Evolutionary conservation across 2,113 vertebrate species (phyloP).

Genomic region (Holacanthus passer): DNA sequence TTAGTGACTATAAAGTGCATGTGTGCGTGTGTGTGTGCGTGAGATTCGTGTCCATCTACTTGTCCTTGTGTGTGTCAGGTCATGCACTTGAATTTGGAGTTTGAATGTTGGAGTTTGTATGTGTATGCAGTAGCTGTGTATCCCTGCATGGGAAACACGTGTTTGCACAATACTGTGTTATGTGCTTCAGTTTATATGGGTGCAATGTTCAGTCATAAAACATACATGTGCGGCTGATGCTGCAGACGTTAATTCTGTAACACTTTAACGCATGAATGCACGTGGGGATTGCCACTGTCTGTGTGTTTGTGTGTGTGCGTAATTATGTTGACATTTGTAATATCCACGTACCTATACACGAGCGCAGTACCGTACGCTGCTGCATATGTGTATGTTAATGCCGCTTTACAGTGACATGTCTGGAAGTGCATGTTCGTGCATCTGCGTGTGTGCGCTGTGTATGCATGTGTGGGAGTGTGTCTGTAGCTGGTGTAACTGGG

Average conservation of each 20-base stretch:
- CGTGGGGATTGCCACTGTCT: conserved; percentile 21
- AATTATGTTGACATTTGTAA: conserved; percentile 58
- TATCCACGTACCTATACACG: conserved; percentile 35
- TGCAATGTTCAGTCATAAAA: conserved; percentile 23
- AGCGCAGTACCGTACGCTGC: conserved; percentile 35
- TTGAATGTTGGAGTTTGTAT: background rate
- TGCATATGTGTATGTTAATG: conserved; percentile 56
- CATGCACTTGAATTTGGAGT: background rate
- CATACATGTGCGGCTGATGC: conserved; percentile 24
- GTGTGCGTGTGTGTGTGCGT: conserved; percentile 42
- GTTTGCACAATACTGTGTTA: background rate
- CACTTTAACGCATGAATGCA: conserved; percentile 41
- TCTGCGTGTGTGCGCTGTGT: conserved; percentile 28
- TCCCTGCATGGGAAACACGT: background rate
- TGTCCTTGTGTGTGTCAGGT: conserved; percentile 43
- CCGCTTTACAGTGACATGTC: conserved; percentile 40
- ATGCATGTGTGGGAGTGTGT: conserved; percentile 76
- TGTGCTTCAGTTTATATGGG: conserved; percentile 2
- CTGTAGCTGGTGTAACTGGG: conserved; percentile 82
- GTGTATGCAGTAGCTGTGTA: conserved; percentile 1
- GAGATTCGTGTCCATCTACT: conserved; percentile 28
- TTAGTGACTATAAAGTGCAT: conserved; percentile 65
- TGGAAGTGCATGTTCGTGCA: conserved; percentile 23
- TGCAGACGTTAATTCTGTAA: conserved; percentile 49
- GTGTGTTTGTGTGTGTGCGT: conserved; percentile 35